These are phyloP conservation scores for Poicephalus meyeri DNA, from an alignment of 2,113 vertebrate genomes.

Conservation along the genomic window DNA sequence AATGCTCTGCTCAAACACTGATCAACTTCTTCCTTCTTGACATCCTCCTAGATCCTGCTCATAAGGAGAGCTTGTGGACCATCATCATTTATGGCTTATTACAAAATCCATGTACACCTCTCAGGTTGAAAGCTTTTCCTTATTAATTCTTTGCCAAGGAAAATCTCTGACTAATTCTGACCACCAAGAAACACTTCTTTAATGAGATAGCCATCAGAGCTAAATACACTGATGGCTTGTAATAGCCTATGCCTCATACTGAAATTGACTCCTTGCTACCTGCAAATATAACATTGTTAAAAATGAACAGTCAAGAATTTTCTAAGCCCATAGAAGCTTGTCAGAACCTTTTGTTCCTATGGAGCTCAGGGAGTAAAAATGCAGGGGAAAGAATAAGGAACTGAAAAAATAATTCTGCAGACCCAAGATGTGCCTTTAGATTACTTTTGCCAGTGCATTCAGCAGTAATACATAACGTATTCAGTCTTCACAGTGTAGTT, in stretches of 20 bases:
- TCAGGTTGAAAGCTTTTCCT: not conserved
- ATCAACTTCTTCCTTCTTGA: not conserved
- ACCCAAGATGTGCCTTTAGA: not conserved
- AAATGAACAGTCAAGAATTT: not conserved
- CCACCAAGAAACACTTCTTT: not conserved
- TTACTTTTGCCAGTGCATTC: not conserved
- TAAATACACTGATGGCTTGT: not conserved
- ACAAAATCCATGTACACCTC: not conserved
- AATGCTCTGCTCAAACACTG: not conserved
- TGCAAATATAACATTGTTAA: not conserved
- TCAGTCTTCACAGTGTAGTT: not conserved
- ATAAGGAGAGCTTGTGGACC: not conserved
- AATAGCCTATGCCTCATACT: not conserved
- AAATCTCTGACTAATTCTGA: not conserved
- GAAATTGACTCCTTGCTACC: not conserved
- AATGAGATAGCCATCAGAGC: not conserved
- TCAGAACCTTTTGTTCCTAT: not conserved
- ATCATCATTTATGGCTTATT: not conserved
- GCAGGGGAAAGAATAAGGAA: not conserved
- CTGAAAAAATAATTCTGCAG: not conserved
- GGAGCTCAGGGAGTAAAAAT: not conserved
- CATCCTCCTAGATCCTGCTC: not conserved
- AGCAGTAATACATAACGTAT: not conserved
- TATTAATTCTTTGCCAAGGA: not conserved
- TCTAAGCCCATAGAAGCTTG: not conserved